phyloP scores from a whole-genome alignment of 2,888 invertebrate species.

The Apodemia mormo region DNA sequence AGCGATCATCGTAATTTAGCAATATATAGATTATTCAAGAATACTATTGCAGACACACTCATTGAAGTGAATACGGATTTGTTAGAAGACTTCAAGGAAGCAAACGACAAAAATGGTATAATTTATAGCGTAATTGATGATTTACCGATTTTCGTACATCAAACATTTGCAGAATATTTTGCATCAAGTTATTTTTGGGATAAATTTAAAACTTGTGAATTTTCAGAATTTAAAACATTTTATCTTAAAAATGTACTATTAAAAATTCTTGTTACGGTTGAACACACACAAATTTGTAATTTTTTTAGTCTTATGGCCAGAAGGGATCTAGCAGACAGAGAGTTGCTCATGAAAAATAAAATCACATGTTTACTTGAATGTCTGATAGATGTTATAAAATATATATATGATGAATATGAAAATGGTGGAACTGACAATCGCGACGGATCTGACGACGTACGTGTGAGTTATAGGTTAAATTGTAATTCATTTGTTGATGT shows the following conservation, averaged over 20 bases:
- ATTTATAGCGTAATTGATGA: not conserved
- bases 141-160: not conserved
- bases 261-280: not conserved
- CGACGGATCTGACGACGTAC: not conserved
- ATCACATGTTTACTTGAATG: not conserved
- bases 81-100: not conserved
- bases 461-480: not conserved
- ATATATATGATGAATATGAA: conserved; percentile 4
- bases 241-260: not conserved
- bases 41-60: not conserved
- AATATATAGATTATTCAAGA: not conserved
- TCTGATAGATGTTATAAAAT: not conserved
- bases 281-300: conserved; percentile 4
- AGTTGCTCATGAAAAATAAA: not conserved
- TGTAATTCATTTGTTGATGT: not conserved
- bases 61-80: not conserved
- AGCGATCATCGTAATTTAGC: conserved; percentile 7
- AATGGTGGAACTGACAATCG: not conserved
- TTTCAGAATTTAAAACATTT: not conserved
- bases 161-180: conserved; percentile 2
- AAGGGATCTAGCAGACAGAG: not conserved
- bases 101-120: conserved; percentile 2
- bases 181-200: conserved; percentile 11
- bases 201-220: not conserved
- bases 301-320: conserved; percentile 4